phyloP scores from a whole-genome alignment of 2,888 invertebrate species.

The Achlya flavicornis region DNA sequence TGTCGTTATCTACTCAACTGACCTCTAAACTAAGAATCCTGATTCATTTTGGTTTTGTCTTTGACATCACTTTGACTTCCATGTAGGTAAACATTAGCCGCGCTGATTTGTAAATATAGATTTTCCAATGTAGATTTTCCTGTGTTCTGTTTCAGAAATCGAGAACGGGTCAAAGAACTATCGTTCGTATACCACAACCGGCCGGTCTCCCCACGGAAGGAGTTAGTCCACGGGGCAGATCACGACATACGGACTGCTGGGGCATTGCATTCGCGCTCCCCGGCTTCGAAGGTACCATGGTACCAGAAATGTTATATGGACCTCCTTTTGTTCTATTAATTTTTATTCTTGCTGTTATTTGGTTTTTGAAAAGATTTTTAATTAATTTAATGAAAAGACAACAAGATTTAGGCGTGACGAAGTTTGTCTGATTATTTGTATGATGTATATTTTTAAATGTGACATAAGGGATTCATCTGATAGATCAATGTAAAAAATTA shows the following conservation, averaged over 20 bases:
- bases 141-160: slow-evolving; percentile 17
- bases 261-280: slow-evolving; percentile 5
- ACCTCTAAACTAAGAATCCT: no score
- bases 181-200: slow-evolving; percentile 44
- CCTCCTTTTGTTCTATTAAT: neutral
- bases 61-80: no score
- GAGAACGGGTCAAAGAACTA: slow-evolving; percentile 19
- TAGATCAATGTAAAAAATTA: neutral
- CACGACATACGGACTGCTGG: slow-evolving; percentile 51
- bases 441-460: no score
- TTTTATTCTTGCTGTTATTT: neutral
- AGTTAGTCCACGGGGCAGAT: slow-evolving; percentile 85
- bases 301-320: slow-evolving; percentile 7
- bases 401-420: neutral
- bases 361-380: neutral
- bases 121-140: no score
- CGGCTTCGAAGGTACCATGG: slow-evolving; percentile 6
- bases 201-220: slow-evolving; percentile 79
- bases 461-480: neutral
- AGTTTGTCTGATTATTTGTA: neutral
- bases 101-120: no score
- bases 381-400: neutral
- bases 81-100: no score
- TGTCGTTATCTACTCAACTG: no score
- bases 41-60: no score